Conservation (phyloP, 2,797 vertebrate genomes). For the Limnodromus scolopaceus region DNA sequence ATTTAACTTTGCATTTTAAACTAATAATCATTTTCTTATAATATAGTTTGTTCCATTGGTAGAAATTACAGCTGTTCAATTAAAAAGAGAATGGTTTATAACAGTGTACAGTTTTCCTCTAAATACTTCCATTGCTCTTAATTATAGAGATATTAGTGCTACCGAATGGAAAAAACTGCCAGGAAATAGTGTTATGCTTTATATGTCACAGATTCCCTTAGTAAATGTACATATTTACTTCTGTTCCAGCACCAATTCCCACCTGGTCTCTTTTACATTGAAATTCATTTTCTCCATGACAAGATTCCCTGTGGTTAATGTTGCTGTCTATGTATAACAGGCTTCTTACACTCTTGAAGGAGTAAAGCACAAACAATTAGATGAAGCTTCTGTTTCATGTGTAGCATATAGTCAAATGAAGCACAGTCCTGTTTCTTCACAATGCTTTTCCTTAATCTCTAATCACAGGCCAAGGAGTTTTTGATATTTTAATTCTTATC, state of each 20-base stretch:
- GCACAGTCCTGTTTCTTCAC: not conserved
- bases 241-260: not conserved
- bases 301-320: not conserved
- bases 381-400: not conserved
- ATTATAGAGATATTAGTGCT: conserved; percentile 59
- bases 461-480: not conserved
- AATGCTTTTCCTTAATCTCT: not conserved
- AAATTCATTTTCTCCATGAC: not conserved
- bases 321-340: not conserved
- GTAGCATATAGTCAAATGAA: not conserved
- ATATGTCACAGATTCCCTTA: not conserved
- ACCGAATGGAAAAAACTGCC: not conserved
- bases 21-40: conserved; percentile 76
- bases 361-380: not conserved
- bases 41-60: conserved; percentile 59
- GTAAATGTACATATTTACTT: conserved; percentile 24
- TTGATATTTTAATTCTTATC: not conserved
- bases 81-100: conserved; percentile 58
- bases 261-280: not conserved
- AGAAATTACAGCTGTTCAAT: conserved; percentile 70
- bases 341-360: not conserved
- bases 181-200: conserved; percentile 17
- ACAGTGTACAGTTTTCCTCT: conserved; percentile 27
- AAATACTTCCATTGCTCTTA: conserved; percentile 66
- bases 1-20: conserved; percentile 75